Evolutionary conservation across 2,797 vertebrate genomes (phyloP).

Genomic region (Dicrostonyx torquatus): DNA sequence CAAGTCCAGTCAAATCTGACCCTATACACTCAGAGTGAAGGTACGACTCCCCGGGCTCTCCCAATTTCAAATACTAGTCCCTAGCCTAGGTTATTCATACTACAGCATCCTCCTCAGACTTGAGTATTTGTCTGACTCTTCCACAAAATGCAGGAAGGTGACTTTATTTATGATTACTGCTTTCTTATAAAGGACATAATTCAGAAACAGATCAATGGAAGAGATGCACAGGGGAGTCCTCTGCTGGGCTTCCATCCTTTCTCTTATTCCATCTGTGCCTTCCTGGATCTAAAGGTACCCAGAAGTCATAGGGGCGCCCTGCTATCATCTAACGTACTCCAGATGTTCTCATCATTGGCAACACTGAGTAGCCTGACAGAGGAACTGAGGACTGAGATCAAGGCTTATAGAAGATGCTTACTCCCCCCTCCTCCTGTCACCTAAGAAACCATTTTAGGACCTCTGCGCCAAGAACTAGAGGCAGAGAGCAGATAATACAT

Average conservation of each 20-base stretch:
- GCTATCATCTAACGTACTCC: neutral
- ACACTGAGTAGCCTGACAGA: neutral
- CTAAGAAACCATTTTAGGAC: neutral
- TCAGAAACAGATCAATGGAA: neutral
- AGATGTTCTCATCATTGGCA: neutral
- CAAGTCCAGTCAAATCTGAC: neutral
- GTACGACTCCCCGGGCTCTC: neutral
- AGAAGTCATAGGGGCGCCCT: neutral
- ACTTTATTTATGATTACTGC: neutral
- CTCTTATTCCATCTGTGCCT: neutral
- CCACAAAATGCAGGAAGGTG: neutral
- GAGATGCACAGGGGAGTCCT: neutral
- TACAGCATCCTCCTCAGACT: neutral
- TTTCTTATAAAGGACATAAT: neutral
- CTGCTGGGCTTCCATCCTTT: neutral
- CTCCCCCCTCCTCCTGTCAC: neutral
- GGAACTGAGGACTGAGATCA: neutral
- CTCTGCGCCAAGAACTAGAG: neutral
- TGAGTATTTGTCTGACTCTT: neutral
- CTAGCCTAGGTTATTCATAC: neutral
- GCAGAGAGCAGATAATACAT: neutral
- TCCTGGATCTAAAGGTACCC: neutral
- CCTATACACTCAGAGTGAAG: neutral
- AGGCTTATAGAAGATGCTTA: neutral
- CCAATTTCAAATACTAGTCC: neutral